Evolutionary conservation across 2,113 vertebrate species (phyloP).

Genomic region (Typhlomys cinereus): DNA sequence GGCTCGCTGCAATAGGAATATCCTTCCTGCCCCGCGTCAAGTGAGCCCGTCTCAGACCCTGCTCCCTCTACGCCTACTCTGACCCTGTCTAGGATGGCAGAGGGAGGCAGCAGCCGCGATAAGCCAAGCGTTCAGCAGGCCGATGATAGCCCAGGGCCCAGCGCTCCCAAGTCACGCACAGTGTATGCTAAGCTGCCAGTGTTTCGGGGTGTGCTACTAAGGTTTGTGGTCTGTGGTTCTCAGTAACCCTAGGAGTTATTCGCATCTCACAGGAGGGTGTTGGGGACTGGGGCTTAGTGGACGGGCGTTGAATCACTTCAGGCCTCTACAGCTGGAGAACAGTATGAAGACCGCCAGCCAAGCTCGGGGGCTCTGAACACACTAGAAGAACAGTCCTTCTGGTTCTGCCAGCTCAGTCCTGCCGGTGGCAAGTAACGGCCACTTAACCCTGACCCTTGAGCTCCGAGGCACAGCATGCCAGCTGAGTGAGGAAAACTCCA

Average conservation of each 20-base stretch:
- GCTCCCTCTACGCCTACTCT: background rate
- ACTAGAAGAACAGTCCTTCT: background rate
- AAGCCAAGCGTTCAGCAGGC: background rate
- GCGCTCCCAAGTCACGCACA: rapidly evolving
- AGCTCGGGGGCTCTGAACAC: background rate
- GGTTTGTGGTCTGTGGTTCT: background rate
- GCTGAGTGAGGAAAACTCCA: background rate
- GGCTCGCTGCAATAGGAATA: background rate
- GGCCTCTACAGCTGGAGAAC: background rate
- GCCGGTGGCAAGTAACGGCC: background rate
- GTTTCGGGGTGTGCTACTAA: background rate
- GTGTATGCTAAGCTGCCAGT: background rate
- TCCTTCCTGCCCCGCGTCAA: background rate
- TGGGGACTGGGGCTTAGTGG: background rate
- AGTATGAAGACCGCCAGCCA: rapidly evolving
- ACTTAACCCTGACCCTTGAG: background rate
- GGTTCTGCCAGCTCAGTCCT: background rate
- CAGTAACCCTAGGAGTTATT: background rate
- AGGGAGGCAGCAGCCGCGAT: background rate
- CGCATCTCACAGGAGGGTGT: background rate
- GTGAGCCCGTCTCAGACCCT: background rate
- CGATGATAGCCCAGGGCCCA: background rate
- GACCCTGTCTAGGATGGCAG: background rate
- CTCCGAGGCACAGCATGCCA: background rate
- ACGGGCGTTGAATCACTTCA: background rate